Evolutionary conservation across 2,797 vertebrate species (phyloP).

Genomic region (Neosalanx taihuensis): DNA sequence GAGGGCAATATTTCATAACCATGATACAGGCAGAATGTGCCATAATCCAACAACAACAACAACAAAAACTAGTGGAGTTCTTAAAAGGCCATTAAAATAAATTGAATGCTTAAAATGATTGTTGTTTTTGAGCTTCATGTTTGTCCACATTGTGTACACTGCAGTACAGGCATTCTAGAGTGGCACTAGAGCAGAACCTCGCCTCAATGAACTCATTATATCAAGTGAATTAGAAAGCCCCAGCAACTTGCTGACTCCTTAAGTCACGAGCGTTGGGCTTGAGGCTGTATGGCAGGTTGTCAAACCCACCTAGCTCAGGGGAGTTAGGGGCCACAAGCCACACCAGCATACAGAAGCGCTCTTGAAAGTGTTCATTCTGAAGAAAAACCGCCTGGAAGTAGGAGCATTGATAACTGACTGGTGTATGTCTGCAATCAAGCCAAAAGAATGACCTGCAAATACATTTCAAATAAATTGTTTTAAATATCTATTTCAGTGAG

Average conservation of each 20-base stretch:
- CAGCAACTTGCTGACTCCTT: background rate
- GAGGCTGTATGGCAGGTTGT: conserved; percentile 17
- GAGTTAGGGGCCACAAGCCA: background rate
- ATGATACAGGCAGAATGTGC: too few species aligned
- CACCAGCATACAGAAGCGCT: background rate
- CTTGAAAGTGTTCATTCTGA: background rate
- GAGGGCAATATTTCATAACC: too few species aligned
- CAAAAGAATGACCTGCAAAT: background rate
- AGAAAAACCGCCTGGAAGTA: background rate
- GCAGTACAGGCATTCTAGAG: background rate
- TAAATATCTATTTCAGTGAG: too few species aligned
- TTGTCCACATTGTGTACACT: background rate
- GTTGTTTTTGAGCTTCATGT: background rate
- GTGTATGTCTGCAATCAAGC: background rate
- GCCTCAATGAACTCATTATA: conserved; percentile 12
- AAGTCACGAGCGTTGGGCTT: conserved; percentile 5
- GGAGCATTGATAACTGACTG: background rate
- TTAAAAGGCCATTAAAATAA: background rate
- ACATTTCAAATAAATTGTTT: too few species aligned
- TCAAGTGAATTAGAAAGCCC: conserved; percentile 31
- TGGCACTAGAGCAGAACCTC: background rate
- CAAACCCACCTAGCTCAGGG: conserved; percentile 10
- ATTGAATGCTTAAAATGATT: background rate
- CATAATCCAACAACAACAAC: background rate
- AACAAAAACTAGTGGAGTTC: too few species aligned